Conservation (phyloP, 2,888 invertebrate species). For the Drosophila mettleri region DNA sequence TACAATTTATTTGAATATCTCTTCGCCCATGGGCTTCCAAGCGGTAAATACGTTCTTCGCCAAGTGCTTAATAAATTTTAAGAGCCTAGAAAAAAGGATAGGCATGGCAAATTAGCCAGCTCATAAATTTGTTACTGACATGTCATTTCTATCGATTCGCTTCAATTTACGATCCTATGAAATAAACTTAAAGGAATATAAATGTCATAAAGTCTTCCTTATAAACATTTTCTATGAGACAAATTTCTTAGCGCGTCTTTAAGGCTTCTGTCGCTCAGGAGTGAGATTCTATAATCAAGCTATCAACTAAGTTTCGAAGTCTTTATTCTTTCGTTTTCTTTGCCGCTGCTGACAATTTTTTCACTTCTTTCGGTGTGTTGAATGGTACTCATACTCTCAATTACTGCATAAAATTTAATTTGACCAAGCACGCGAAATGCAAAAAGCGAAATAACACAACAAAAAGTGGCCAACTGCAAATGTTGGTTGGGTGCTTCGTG, state of each 20-base stretch:
- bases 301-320: neutral
- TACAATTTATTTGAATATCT: slow-evolving; percentile 48
- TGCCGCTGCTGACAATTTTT: slow-evolving; percentile 1
- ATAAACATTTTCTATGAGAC: too few relatives aligned
- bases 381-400: slow-evolving; percentile 28
- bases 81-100: slow-evolving; percentile 9
- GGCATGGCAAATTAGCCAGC: slow-evolving; percentile 29
- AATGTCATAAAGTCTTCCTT: too few relatives aligned
- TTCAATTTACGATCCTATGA: slow-evolving; percentile 24
- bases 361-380: slow-evolving; percentile 8
- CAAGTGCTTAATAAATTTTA: slow-evolving; percentile 48
- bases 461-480: slow-evolving; percentile 7
- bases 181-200: neutral
- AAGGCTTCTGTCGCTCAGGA: too few relatives aligned
- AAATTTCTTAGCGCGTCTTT: neutral
- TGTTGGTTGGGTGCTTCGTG: neutral
- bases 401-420: slow-evolving; percentile 40
- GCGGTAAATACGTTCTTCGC: slow-evolving; percentile 3
- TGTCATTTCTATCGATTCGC: slow-evolving; percentile 27
- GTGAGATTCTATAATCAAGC: neutral
- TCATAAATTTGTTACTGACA: slow-evolving; percentile 31
- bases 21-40: neutral
- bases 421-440: slow-evolving; percentile 23
- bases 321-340: neutral
- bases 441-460: neutral